Evolutionary conservation across 2,888 invertebrate genomes (phyloP).

Genomic region (Sialis fuliginosa): DNA sequence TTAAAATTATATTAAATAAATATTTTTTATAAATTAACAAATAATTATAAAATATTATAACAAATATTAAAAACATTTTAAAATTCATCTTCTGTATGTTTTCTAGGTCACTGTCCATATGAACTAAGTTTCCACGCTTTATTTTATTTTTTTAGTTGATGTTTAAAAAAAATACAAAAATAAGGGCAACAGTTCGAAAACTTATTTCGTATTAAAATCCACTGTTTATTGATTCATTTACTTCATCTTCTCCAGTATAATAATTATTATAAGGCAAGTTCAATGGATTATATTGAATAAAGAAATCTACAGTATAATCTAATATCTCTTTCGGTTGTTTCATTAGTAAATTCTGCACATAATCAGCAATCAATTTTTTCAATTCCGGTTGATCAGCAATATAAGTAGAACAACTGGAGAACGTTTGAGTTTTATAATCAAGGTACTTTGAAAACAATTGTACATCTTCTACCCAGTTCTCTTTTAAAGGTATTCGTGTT

Average conservation of each 20-base stretch:
- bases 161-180: too few species aligned
- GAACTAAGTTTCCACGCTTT: not conserved
- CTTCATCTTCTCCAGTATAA: not conserved
- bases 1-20: too few species aligned
- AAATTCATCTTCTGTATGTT: too few species aligned
- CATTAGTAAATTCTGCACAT: slow-evolving; percentile 36
- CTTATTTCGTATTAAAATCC: too few species aligned
- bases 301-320: slow-evolving; percentile 37
- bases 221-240: not conserved
- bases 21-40: too few species aligned
- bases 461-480: slow-evolving; percentile 37
- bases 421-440: slow-evolving; percentile 25
- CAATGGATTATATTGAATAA: slow-evolving; percentile 23
- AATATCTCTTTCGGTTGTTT: slow-evolving; percentile 36
- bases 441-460: slow-evolving; percentile 30
- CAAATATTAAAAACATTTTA: too few species aligned
- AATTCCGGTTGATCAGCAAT: slow-evolving; percentile 36
- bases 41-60: too few species aligned
- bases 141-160: too few species aligned
- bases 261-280: slow-evolving; percentile 1
- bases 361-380: slow-evolving; percentile 37
- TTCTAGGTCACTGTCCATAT: not conserved
- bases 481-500: slow-evolving; percentile 26
- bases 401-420: slow-evolving; percentile 36
- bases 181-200: too few species aligned